These are phyloP conservation scores for Mimumesa dahlbomi DNA, from an alignment of 2,888 invertebrate genomes.

Conservation along the genomic window DNA sequence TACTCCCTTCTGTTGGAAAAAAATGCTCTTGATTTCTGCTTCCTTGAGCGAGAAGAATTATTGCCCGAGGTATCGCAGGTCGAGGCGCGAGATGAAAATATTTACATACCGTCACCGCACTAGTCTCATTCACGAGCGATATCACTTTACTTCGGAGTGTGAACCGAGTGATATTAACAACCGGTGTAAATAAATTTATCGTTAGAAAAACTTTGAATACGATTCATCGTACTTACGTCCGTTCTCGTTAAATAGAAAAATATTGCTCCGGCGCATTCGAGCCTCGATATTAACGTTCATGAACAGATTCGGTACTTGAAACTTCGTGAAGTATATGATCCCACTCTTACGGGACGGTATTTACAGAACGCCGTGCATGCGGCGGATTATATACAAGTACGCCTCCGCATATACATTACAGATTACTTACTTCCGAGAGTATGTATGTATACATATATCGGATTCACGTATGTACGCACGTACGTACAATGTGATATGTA, in stretches of 20 bases:
- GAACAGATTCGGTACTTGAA: neutral
- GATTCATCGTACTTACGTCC: too few relatives aligned
- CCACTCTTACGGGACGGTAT: conserved; percentile 1
- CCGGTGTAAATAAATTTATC: too few relatives aligned
- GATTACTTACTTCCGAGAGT: conserved; percentile 9
- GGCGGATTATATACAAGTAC: neutral
- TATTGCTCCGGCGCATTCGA: too few relatives aligned
- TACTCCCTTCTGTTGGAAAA: neutral
- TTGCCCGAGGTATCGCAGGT: neutral
- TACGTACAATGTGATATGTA: conserved; percentile 1
- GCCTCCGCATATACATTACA: conserved; percentile 1
- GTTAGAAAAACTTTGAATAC: too few relatives aligned
- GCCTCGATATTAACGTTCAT: neutral
- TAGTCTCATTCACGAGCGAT: too few relatives aligned
- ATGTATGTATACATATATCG: too few relatives aligned
- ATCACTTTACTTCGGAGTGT: too few relatives aligned
- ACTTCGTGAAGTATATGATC: neutral
- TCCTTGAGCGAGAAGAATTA: neutral
- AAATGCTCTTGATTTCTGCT: conserved; percentile 11
- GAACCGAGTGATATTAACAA: too few relatives aligned
- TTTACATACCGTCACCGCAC: too few relatives aligned
- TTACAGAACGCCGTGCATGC: conserved; percentile 3
- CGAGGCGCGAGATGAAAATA: too few relatives aligned
- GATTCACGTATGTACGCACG: too few relatives aligned
- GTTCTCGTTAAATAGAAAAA: too few relatives aligned